phyloP scores from a whole-genome alignment of 2,797 vertebrate genomes.

The Catostomus latipinnis region DNA sequence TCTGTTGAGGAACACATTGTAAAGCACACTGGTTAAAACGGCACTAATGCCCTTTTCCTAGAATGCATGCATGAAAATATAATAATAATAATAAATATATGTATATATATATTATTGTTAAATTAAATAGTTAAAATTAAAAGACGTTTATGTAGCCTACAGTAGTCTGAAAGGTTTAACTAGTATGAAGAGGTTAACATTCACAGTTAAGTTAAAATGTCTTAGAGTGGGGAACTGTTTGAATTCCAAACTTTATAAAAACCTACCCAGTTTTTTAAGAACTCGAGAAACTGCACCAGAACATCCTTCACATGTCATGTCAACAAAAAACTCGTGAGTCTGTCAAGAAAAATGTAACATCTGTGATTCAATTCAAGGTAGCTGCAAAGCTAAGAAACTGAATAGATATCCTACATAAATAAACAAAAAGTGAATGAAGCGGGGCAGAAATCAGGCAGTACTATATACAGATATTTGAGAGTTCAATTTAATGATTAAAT shows the following conservation, averaged over 20 bases:
- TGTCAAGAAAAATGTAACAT: constrained; percentile 66
- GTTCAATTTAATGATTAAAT: background rate
- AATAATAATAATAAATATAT: too few species aligned
- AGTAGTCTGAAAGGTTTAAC: too few species aligned
- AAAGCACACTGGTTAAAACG: background rate
- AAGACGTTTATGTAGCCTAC: too few species aligned
- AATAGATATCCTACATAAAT: background rate
- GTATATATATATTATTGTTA: too few species aligned
- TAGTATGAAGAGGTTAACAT: background rate
- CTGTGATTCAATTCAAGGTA: background rate
- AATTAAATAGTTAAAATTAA: too few species aligned
- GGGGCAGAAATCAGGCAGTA: background rate
- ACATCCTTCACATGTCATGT: constrained; percentile 96
- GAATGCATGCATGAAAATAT: background rate
- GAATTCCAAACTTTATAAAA: background rate
- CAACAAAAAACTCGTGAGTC: constrained; percentile 95
- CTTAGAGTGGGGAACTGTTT: background rate
- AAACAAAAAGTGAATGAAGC: background rate
- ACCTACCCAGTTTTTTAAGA: constrained; percentile 83
- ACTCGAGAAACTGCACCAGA: constrained; percentile 88
- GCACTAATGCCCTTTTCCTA: constrained; percentile 2
- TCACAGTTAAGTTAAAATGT: background rate
- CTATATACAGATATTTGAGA: background rate
- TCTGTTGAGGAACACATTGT: constrained; percentile 69
- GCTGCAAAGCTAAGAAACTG: constrained; percentile 13